These are phyloP conservation scores for Anas platyrhynchos DNA, from an alignment of 2,113 vertebrate genomes.

Conservation along the genomic window DNA sequence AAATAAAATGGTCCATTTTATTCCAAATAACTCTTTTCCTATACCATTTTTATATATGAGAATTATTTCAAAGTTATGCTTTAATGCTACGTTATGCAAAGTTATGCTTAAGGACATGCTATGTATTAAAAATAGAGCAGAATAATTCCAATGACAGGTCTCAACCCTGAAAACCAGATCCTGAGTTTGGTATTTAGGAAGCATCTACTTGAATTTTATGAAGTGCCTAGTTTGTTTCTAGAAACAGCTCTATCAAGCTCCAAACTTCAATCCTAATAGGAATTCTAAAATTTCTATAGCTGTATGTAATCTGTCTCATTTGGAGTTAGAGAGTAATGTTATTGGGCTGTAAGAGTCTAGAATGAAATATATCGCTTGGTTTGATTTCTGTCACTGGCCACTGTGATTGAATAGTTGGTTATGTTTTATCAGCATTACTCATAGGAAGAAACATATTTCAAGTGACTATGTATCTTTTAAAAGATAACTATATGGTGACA, in stretches of 20 bases:
- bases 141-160: not conserved
- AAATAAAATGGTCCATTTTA: not conserved
- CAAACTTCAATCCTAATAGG: not conserved
- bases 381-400: constrained; percentile 12
- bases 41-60: not conserved
- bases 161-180: not conserved
- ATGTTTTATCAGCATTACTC: not conserved
- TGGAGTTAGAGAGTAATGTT: constrained; percentile 18
- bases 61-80: not conserved
- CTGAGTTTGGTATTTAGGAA: not conserved
- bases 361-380: constrained; percentile 29
- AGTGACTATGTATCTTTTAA: not conserved
- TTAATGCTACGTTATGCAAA: not conserved
- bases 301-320: not conserved
- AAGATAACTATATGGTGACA: not conserved
- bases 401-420: constrained; percentile 40
- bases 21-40: not conserved
- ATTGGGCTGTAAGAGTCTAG: not conserved
- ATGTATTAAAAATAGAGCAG: not conserved
- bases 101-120: not conserved
- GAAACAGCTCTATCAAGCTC: not conserved
- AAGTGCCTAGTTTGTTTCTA: not conserved
- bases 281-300: not conserved
- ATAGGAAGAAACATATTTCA: not conserved
- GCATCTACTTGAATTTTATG: not conserved